phyloP scores from a whole-genome alignment of 2,113 vertebrate species.

The Mus spicilegus region DNA sequence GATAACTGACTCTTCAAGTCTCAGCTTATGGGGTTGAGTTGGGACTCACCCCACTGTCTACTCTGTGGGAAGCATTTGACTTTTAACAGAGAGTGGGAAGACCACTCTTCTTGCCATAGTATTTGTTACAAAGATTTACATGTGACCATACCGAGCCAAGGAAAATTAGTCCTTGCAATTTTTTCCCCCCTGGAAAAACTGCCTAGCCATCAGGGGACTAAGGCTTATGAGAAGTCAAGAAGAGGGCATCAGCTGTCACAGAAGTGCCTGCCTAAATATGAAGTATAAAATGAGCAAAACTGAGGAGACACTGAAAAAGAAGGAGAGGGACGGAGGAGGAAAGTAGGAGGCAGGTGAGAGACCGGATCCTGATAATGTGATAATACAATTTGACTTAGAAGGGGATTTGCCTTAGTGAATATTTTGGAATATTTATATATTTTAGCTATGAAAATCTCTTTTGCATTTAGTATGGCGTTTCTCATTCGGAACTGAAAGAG shows the following conservation, averaged over 20 bases:
- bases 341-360: not conserved
- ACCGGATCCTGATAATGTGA: not conserved
- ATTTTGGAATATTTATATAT: slow-evolving; percentile 14
- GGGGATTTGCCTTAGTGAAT: not conserved
- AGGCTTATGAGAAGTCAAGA: not conserved
- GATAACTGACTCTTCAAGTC: not conserved
- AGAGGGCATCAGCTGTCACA: not conserved
- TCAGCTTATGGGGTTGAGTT: too few relatives aligned
- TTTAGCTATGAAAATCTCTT: slow-evolving; percentile 4
- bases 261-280: not conserved
- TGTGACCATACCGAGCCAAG: not conserved
- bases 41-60: not conserved
- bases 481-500: not conserved
- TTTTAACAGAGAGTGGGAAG: not conserved
- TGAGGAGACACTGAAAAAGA: not conserved
- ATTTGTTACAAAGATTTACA: not conserved
- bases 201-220: not conserved
- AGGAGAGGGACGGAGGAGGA: not conserved
- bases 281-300: not conserved
- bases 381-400: not conserved
- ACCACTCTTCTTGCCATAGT: not conserved
- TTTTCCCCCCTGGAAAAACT: not conserved
- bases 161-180: not conserved
- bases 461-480: slow-evolving; percentile 12
- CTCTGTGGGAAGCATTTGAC: not conserved